Percentiles rank a stretch among this genome's conserved stretches.
phyloP scores from a whole-genome alignment of 1,140 invertebrate genomes.

The Aradophagus sp. region DNA sequence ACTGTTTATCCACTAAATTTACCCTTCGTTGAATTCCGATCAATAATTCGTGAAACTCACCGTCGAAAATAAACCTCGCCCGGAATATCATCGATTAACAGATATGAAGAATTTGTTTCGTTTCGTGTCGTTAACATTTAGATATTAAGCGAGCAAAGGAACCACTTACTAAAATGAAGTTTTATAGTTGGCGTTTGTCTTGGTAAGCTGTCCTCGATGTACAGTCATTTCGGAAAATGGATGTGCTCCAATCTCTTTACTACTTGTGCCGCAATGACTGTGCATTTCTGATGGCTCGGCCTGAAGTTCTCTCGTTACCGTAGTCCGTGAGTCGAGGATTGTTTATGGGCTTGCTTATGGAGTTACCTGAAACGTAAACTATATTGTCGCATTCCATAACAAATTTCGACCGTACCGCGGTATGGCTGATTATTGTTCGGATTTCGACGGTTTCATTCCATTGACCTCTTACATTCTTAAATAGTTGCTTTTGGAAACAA shows the following conservation, averaged over 20 bases:
- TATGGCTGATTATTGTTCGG: neutral
- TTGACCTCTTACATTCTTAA: too few species aligned
- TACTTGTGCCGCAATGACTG: constrained; percentile 54
- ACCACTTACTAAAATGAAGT: constrained; percentile 56
- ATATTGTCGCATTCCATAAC: constrained; percentile 39
- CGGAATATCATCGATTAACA: constrained; percentile 42
- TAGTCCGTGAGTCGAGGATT: constrained; percentile 55
- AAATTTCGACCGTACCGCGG: constrained; percentile 23
- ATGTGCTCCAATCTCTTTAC: constrained; percentile 58
- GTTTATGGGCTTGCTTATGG: constrained; percentile 59
- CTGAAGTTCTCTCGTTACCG: constrained; percentile 57
- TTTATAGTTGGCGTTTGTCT: constrained; percentile 51
- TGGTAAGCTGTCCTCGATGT: constrained; percentile 52
- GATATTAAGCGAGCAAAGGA: constrained; percentile 38
- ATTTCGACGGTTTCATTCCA: too few species aligned
- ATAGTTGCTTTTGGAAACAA: too few species aligned
- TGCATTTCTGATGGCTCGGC: constrained; percentile 55
- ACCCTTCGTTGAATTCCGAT: constrained; percentile 3
- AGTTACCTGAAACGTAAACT: constrained; percentile 57
- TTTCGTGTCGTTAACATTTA: constrained; percentile 41
- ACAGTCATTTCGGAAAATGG: constrained; percentile 56
- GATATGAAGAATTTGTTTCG: constrained; percentile 46
- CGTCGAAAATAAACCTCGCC: constrained; percentile 31
- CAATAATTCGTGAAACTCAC: constrained; percentile 29
- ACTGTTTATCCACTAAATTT: constrained; percentile 19